Evolutionary conservation across 2,888 invertebrate genomes (phyloP).

Genomic region (Blomia tropicalis): DNA sequence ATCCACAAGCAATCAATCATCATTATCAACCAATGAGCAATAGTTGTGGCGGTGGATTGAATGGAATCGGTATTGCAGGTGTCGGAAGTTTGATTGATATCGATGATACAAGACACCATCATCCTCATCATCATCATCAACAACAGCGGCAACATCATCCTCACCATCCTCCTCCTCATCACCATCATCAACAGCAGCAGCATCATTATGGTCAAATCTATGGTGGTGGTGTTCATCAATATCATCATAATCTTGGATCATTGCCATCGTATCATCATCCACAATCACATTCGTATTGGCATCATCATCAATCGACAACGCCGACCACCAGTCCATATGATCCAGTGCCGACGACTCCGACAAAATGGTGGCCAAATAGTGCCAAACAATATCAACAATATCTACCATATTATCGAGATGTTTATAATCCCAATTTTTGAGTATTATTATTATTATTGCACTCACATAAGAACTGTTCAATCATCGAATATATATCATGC

Average conservation of each 20-base stretch:
- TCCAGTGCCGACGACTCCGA: background rate
- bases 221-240: background rate
- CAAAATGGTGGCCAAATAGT: conserved; percentile 3
- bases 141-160: background rate
- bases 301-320: background rate
- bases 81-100: background rate
- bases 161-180: background rate
- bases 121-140: background rate
- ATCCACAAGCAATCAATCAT: conserved; percentile 11
- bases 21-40: conserved; percentile 6
- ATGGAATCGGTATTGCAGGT: conserved; percentile 8
- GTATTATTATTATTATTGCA: background rate
- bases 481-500: background rate
- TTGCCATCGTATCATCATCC: too few species aligned
- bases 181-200: too few species aligned
- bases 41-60: conserved; percentile 18
- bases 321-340: conserved; percentile 1
- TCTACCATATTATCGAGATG: conserved; percentile 22
- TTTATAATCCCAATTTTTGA: conserved; percentile 23
- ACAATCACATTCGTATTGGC: too few species aligned
- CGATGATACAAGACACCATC: background rate
- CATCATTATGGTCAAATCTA: background rate
- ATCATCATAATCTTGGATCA: too few species aligned
- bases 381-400: conserved; percentile 17
- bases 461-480: background rate